Evolutionary conservation across 2,797 vertebrate genomes (phyloP).

Genomic region (Limnodromus scolopaceus): DNA sequence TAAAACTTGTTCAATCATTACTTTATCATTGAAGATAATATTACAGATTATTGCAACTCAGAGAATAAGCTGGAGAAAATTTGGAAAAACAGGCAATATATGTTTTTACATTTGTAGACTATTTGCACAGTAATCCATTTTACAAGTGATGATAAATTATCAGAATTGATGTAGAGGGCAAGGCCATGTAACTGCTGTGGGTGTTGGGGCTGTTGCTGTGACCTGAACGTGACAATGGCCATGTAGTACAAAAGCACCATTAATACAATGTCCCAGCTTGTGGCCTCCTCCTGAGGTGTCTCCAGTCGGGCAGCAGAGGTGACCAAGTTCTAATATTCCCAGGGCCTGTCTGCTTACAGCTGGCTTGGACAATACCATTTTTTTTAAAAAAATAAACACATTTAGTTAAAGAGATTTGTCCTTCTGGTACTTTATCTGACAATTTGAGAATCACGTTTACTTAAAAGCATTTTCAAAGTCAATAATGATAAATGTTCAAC

Average conservation of each 20-base stretch:
- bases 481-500: not conserved
- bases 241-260: rapidly evolving
- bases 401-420: not conserved
- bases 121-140: not conserved
- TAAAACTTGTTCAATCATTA: not conserved
- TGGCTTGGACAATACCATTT: not conserved
- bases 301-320: not conserved
- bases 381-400: not conserved
- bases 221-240: not conserved
- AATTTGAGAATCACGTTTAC: not conserved
- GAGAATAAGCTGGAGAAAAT: not conserved
- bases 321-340: not conserved
- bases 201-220: not conserved
- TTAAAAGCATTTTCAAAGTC: not conserved
- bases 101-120: not conserved
- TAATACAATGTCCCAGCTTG: rapidly evolving
- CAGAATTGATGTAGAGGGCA: not conserved
- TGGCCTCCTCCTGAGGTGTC: not conserved
- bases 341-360: not conserved
- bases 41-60: not conserved
- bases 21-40: not conserved
- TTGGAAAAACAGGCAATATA: not conserved
- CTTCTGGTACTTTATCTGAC: not conserved
- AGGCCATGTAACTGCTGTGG: not conserved
- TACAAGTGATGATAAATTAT: not conserved